A percentile compares a stretch with the other conserved stretches of the same genome.
Conservation (phyloP, 2,797 vertebrate species). For the Notamacropus eugenii region DNA sequence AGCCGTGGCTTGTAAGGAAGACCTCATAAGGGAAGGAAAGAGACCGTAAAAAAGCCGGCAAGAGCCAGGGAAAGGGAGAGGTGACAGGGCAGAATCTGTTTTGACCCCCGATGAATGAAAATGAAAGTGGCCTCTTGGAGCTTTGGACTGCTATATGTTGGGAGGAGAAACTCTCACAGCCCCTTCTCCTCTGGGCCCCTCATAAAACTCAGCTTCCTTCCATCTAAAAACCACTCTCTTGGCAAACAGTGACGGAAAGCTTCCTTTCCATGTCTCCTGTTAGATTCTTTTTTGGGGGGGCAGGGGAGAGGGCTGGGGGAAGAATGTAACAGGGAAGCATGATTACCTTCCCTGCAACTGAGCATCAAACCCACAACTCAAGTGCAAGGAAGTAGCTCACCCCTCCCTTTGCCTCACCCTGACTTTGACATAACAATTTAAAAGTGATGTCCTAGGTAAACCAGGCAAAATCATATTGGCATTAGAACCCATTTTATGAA, state of each 20-base stretch:
- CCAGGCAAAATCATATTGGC: background rate
- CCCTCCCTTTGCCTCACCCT: background rate
- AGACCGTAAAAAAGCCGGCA: background rate
- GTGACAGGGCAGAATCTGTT: background rate
- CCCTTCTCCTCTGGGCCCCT: constrained; percentile 23
- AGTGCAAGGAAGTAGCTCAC: background rate
- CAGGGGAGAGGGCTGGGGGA: rapidly evolving
- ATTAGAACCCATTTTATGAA: background rate
- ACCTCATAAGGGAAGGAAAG: background rate
- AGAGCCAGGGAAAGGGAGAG: background rate
- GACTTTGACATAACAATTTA: background rate
- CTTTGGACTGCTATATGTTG: background rate
- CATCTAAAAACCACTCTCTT: background rate
- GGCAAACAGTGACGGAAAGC: background rate
- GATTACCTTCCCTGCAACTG: background rate
- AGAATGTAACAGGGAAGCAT: background rate
- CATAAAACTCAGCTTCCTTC: constrained; percentile 59
- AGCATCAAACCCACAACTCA: background rate
- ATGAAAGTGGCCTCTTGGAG: constrained; percentile 56
- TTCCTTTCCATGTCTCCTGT: background rate
- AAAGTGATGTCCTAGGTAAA: background rate
- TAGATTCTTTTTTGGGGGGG: background rate
- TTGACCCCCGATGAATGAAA: constrained; percentile 54
- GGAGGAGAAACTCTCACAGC: background rate
- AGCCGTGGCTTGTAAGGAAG: background rate